Evolutionary conservation across 1,140 invertebrate species (phyloP).

Genomic region (Monomorium pharaonis): DNA sequence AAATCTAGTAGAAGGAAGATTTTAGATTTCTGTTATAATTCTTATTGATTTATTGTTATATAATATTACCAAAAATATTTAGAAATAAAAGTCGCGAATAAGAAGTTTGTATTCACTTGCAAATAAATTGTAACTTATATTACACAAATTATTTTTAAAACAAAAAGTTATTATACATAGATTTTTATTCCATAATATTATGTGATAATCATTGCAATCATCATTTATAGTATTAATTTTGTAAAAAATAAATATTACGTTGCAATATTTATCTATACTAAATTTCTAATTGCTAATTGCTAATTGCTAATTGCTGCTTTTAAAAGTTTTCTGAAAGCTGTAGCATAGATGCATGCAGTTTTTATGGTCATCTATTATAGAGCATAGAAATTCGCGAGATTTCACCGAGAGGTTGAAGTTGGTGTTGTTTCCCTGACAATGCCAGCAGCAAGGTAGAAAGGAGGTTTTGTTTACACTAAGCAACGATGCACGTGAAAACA

Average conservation of each 20-base stretch:
- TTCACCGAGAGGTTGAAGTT: not conserved
- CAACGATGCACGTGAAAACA: not conserved
- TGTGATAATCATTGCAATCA: not conserved
- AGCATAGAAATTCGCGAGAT: not conserved
- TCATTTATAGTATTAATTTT: not conserved
- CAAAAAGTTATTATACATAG: too few relatives aligned
- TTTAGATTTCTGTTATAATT: not conserved
- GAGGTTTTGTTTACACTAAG: not conserved
- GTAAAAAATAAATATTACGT: not conserved
- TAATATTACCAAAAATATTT: not conserved
- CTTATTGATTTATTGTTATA: not conserved
- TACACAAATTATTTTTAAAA: not conserved
- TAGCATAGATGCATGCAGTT: not conserved
- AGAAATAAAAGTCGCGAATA: not conserved
- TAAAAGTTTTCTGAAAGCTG: not conserved
- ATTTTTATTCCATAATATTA: not conserved
- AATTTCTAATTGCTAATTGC: not conserved
- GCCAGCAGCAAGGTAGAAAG: not conserved
- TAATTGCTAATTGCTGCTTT: not conserved
- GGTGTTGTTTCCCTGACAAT: slow-evolving; percentile 8
- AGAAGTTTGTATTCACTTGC: not conserved
- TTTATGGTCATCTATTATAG: not conserved
- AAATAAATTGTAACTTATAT: not conserved
- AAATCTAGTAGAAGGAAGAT: not conserved
- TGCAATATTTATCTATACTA: not conserved